Conservation (phyloP, 2,888 invertebrate genomes). For the Drosophila engyochracea region DNA sequence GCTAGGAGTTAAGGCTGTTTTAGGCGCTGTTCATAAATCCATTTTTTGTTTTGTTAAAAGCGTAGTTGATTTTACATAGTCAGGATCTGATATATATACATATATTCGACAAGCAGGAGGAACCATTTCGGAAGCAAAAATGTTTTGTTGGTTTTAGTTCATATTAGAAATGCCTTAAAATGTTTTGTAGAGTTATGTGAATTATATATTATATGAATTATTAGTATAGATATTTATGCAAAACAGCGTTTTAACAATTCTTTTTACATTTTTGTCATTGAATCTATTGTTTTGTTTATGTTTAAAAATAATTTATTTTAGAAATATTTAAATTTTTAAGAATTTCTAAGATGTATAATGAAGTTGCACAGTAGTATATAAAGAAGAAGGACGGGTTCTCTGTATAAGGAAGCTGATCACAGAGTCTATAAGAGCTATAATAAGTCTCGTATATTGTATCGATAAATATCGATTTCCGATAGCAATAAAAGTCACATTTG, state of each 20-base stretch:
- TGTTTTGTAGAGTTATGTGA: not conserved
- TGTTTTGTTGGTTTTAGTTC: not conserved
- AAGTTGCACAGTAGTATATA: no score
- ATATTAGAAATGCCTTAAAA: not conserved
- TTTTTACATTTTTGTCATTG: no score
- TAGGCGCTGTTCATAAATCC: not conserved
- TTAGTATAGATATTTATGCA: not conserved
- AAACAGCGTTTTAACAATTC: no score
- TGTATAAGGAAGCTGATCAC: not conserved
- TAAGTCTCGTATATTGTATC: not conserved
- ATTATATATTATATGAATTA: not conserved
- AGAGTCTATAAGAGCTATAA: not conserved
- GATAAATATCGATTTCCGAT: not conserved
- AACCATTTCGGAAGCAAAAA: not conserved
- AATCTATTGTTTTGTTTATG: no score
- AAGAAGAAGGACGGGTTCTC: no score
- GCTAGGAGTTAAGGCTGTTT: not conserved
- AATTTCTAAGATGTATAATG: not conserved
- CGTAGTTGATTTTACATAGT: not conserved
- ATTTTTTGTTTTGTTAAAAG: constrained; percentile 6
- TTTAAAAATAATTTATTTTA: not conserved
- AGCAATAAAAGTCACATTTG: not conserved
- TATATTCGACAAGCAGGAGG: not conserved
- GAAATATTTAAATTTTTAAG: not conserved
- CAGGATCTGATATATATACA: not conserved